phyloP scores from a whole-genome alignment of 2,113 vertebrate genomes.

The Pionites leucogaster region DNA sequence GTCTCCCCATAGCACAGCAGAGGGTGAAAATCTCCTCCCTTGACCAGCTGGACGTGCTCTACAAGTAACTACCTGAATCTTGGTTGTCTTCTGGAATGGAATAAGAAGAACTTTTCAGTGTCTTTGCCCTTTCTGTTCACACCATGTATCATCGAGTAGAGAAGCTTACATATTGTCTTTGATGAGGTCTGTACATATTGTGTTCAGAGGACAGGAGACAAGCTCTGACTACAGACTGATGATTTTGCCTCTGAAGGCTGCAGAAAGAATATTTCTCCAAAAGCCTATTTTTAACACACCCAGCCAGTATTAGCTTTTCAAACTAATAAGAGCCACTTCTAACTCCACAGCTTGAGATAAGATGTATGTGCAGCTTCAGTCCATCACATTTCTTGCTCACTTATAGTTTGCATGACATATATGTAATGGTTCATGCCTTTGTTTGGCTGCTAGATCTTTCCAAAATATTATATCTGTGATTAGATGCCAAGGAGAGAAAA shows the following conservation, averaged over 20 bases:
- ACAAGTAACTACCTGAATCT: background rate
- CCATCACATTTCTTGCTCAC: background rate
- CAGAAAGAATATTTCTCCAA: background rate
- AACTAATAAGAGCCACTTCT: background rate
- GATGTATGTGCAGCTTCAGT: background rate
- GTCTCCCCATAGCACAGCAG: too few relatives aligned
- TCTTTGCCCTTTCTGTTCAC: background rate
- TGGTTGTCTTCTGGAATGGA: background rate
- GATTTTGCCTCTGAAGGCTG: background rate
- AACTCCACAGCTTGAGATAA: background rate
- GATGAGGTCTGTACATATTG: too few relatives aligned
- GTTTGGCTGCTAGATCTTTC: background rate
- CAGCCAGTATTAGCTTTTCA: background rate
- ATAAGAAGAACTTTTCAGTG: background rate
- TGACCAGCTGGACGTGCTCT: background rate
- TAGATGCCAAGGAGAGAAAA: background rate
- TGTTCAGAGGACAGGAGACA: background rate
- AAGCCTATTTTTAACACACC: background rate
- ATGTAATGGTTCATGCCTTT: background rate
- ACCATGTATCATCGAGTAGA: background rate
- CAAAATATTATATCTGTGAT: background rate
- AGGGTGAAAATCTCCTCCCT: too few relatives aligned
- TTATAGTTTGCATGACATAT: background rate
- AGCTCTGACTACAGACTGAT: background rate
- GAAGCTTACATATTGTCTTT: background rate